A percentile compares a stretch with the other conserved stretches of the same genome.
phyloP scores from a whole-genome alignment of 2,888 invertebrate genomes.

The Parnassius apollo region DNA sequence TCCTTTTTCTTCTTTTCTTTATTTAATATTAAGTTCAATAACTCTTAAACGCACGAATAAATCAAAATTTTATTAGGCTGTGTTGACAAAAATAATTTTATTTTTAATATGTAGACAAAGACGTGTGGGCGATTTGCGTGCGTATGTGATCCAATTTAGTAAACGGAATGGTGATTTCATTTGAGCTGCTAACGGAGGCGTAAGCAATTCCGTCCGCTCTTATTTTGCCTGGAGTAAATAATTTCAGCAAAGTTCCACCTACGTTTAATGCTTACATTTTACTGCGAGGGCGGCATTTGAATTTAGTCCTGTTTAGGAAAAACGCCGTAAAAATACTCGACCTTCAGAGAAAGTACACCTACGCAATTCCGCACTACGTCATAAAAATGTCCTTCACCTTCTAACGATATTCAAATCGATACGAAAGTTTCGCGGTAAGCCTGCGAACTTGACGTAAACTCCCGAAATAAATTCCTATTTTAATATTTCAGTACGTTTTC shows the following conservation, averaged over 20 bases:
- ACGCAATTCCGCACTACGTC: slow-evolving; percentile 27
- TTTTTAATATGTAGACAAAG: slow-evolving; percentile 18
- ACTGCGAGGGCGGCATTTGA: slow-evolving; percentile 48
- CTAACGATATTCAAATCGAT: slow-evolving; percentile 11
- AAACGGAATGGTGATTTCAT: slow-evolving; percentile 30
- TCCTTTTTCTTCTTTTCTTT: not conserved
- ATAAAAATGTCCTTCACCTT: slow-evolving; percentile 18
- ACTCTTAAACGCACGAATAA: not conserved
- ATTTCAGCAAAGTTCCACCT: slow-evolving; percentile 43
- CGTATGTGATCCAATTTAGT: slow-evolving; percentile 13
- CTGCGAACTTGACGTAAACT: slow-evolving; percentile 11
- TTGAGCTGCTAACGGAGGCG: slow-evolving; percentile 45
- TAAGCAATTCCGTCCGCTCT: slow-evolving; percentile 44
- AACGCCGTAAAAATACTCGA: slow-evolving; percentile 44
- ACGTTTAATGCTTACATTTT: slow-evolving; percentile 50
- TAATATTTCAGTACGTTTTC: not conserved
- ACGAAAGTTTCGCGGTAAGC: slow-evolving; percentile 1
- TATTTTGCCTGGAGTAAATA: slow-evolving; percentile 43
- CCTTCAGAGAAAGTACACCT: slow-evolving; percentile 35
- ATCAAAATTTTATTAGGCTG: slow-evolving; percentile 4
- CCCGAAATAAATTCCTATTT: slow-evolving; percentile 4
- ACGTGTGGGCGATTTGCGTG: slow-evolving; percentile 10
- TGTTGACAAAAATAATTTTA: slow-evolving; percentile 3
- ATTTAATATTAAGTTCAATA: slow-evolving; percentile 11
- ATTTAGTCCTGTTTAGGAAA: slow-evolving; percentile 40